These are phyloP conservation scores for Ophioninae sp. DNA, from an alignment of 2,888 invertebrate species.

Conservation along the genomic window DNA sequence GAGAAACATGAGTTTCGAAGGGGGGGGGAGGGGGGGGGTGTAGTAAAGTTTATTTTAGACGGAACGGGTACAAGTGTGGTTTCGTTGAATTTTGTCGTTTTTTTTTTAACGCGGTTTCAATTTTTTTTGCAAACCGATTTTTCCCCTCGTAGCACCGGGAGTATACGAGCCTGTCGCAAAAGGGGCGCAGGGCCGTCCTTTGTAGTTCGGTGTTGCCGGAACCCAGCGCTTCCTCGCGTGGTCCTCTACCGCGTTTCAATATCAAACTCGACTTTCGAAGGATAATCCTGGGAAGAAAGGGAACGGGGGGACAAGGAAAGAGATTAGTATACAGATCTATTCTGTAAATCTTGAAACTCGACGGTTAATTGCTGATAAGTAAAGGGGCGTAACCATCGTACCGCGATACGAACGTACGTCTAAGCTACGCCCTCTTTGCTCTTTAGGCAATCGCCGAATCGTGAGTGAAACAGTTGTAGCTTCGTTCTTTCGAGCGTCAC, in stretches of 20 bases:
- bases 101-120: not conserved
- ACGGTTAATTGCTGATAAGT: not conserved
- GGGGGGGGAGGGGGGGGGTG: not conserved
- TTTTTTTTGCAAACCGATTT: not conserved
- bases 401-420: not conserved
- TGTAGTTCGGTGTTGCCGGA: not conserved
- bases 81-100: not conserved
- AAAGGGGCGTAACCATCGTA: slow-evolving; percentile 3
- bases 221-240: slow-evolving; percentile 28
- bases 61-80: not conserved
- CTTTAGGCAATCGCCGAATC: not conserved
- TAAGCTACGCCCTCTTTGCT: not conserved
- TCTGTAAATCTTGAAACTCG: not conserved
- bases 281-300: not conserved
- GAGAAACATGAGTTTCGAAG: not conserved
- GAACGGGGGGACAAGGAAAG: not conserved
- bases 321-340: not conserved
- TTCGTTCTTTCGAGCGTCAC: not conserved
- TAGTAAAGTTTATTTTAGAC: not conserved
- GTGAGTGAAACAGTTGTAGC: not conserved
- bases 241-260: not conserved
- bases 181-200: slow-evolving; percentile 59
- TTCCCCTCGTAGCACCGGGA: slow-evolving; percentile 37
- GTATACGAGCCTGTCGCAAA: slow-evolving; percentile 63
- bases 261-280: not conserved